A percentile compares a stretch with the other conserved stretches of the same genome.
Evolutionary conservation across 2,113 vertebrate species (phyloP).

Genomic region (Candoia aspera): DNA sequence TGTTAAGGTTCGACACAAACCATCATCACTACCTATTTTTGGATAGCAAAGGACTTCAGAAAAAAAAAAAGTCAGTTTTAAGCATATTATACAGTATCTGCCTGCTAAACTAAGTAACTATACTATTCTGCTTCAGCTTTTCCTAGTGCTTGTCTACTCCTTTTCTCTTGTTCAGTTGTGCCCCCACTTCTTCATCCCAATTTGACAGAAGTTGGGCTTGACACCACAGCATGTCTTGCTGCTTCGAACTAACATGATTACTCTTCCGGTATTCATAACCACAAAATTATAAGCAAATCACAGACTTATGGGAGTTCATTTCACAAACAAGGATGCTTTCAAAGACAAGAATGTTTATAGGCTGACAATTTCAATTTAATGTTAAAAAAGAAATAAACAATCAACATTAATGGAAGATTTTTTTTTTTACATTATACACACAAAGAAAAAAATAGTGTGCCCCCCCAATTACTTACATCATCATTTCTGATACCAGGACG

Average conservation of each 20-base stretch:
- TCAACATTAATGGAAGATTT: neutral
- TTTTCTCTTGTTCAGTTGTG: neutral
- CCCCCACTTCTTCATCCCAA: neutral
- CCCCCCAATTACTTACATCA: neutral
- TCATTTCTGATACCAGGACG: neutral
- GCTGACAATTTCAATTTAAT: conserved; percentile 30
- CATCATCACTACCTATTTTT: neutral
- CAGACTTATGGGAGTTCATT: conserved; percentile 13
- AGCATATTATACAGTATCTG: neutral
- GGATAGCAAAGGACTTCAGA: neutral
- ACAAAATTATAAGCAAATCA: conserved; percentile 29
- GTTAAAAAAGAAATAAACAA: conserved; percentile 21
- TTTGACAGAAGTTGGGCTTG: neutral
- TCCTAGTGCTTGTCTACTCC: neutral
- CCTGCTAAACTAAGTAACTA: neutral
- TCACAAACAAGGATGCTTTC: conserved; percentile 14
- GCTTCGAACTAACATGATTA: neutral
- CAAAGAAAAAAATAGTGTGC: conserved; percentile 18
- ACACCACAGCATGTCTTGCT: neutral
- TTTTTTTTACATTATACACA: neutral
- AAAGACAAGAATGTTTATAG: conserved; percentile 19
- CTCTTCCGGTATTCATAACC: conserved; percentile 30
- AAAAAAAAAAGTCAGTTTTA: neutral
- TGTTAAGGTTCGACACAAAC: neutral
- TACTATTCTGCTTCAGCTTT: neutral